These are phyloP conservation scores for Pampus argenteus DNA, from an alignment of 2,797 vertebrate species.

Conservation along the genomic window DNA sequence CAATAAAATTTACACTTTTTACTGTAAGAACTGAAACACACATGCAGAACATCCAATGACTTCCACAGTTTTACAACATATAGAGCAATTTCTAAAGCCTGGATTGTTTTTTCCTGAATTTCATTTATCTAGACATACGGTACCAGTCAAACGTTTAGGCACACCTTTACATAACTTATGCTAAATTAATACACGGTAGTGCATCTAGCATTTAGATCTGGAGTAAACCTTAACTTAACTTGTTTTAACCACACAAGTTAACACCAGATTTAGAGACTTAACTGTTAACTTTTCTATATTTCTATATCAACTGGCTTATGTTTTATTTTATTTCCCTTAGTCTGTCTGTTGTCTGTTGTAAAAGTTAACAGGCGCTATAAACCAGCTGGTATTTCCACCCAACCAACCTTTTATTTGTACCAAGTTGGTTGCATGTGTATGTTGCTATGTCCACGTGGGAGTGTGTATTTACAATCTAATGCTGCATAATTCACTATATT, in stretches of 20 bases:
- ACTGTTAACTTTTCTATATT: not conserved
- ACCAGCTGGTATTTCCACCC: not conserved
- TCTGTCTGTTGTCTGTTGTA: not conserved
- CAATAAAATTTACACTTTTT: constrained; percentile 5
- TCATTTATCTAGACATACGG: not conserved
- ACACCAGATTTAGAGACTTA: not conserved
- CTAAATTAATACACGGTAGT: not conserved
- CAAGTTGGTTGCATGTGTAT: not conserved
- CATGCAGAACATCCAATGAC: not conserved
- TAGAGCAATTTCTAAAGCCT: not conserved
- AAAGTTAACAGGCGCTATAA: not conserved
- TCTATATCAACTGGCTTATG: not conserved
- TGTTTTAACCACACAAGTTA: not conserved
- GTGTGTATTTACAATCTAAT: constrained; percentile 4
- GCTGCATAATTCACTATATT: not conserved
- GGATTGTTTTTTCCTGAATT: not conserved
- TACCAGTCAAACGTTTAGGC: too few relatives aligned
- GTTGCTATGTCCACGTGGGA: not conserved
- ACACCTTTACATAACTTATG: not conserved
- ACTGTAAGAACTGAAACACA: not conserved
- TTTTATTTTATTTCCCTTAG: not conserved
- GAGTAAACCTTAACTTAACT: constrained; percentile 14
- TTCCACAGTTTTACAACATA: not conserved
- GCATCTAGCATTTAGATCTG: constrained; percentile 11
- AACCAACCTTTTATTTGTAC: not conserved